Conservation (phyloP, 92 coral and sea anemone species). For the Umimayanthus chanpuru region DNA sequence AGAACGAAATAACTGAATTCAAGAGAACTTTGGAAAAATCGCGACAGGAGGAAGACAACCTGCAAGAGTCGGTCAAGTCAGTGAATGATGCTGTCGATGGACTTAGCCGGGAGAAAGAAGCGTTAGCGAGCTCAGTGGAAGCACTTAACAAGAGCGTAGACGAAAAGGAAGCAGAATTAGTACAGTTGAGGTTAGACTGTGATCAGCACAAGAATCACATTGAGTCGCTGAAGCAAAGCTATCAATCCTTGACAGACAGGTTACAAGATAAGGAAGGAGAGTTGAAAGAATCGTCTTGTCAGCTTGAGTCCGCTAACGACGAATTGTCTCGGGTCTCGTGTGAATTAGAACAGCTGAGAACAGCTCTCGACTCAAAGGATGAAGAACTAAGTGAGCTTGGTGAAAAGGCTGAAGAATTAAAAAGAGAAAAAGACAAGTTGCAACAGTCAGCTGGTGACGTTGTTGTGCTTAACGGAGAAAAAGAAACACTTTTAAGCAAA, state of each 20-base stretch:
- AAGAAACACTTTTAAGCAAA: constrained; percentile 19
- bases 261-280: constrained; percentile 73
- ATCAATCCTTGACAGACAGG: constrained; percentile 54
- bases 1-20: constrained; percentile 60
- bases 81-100: constrained; percentile 35
- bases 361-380: constrained; percentile 43
- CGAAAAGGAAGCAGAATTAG: constrained; percentile 29
- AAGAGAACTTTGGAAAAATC: constrained; percentile 29
- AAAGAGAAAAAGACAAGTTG: constrained; percentile 45
- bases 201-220: constrained; percentile 54
- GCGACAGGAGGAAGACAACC: constrained; percentile 11
- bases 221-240: constrained; percentile 56
- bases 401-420: constrained; percentile 29
- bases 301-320: constrained; percentile 22
- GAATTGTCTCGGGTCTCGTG: constrained; percentile 15
- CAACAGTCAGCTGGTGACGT: constrained; percentile 31
- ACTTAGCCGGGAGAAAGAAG: constrained; percentile 22
- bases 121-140: constrained; percentile 17
- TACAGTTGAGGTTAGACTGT: constrained; percentile 53
- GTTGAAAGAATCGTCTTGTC: constrained; percentile 52
- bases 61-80: constrained; percentile 12
- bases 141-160: constrained; percentile 1
- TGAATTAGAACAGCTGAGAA: constrained; percentile 36
- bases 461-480: constrained; percentile 16
- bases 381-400: constrained; percentile 55